Evolutionary conservation across 2,113 vertebrate genomes (phyloP).

Genomic region (Engraulis encrasicolus): DNA sequence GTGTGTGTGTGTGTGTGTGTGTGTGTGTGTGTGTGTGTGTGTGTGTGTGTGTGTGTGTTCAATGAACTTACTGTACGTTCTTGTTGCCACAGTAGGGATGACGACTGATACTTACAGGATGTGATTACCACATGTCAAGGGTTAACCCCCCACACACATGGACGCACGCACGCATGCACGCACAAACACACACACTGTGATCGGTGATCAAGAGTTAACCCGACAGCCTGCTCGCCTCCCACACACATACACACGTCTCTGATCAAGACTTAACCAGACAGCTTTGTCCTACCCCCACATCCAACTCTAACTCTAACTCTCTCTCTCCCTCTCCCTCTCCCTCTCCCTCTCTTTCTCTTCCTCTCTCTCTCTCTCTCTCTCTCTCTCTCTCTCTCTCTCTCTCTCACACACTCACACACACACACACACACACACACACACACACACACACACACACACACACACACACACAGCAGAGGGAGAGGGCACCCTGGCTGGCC

Average conservation of each 20-base stretch:
- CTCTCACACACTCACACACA: not conserved
- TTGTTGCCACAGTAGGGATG: not conserved
- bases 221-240: too few species aligned
- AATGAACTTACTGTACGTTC: too few species aligned
- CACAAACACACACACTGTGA: too few species aligned
- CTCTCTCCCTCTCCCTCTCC: not conserved
- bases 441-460: not conserved
- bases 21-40: not conserved
- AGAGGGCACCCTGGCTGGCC: too few species aligned
- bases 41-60: not conserved
- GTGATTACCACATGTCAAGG: not conserved
- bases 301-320: not conserved
- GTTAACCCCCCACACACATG: not conserved
- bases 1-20: constrained; percentile 6
- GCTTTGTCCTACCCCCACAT: too few species aligned
- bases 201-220: too few species aligned
- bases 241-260: too few species aligned
- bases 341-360: not conserved
- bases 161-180: too few species aligned
- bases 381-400: not conserved
- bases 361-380: not conserved
- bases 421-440: not conserved
- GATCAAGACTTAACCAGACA: too few species aligned
- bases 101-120: not conserved
- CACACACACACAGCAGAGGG: not conserved